Base-by-base conservation (phyloP, 1,140 invertebrate species). In the Drosophila virilis region DNA sequence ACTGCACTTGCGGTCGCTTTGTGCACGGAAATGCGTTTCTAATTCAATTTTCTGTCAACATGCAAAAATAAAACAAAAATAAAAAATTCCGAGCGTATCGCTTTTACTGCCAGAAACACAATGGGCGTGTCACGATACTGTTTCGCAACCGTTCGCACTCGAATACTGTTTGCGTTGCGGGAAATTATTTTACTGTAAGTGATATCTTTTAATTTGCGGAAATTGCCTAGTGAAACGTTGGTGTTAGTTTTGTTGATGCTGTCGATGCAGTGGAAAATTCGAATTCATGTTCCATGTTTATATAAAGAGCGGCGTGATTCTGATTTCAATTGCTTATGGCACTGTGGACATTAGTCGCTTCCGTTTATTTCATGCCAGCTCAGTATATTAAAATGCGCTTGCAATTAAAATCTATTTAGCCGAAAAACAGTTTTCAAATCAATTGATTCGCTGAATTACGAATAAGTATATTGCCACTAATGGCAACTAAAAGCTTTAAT, bases 171-270 rank as follows among this genome's bases (percentile, higher is more conserved):
- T 85, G 83, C 45, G 72, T 80, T 79, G 77, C 67, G 32, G 38
- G 40, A 83, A 88, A 77, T 86, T 82, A 79, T 88, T 79, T 83
- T 28, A 50, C 79, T 88, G 80, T 83, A 89, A 88, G 62, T 83
- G 79, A 88, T 88, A 89, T 89, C 83, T 89, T 83, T 86, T 80
- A 88, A 88, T 85, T 85, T 86, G 69, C 74, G 82, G 74, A 86
- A 75, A 85, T 74, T 74, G 69, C 65, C 43, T 51, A 67, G 60
- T 65, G 51, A 79, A 61, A 45, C 40, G 43, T 9, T 64, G 66
- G 55, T 51, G 51, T 71, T 71, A 12, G 52, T 66, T 50, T 70
- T 32, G 57, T 50, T 71, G 59, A 48, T 64, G 32, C 13, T 40
- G n/a, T 37, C n/a, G 13, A 28, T 46, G 6, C n/a, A 37, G 35